Conservation (phyloP, 2,797 vertebrate species). For the Spondyliosoma cantharus region DNA sequence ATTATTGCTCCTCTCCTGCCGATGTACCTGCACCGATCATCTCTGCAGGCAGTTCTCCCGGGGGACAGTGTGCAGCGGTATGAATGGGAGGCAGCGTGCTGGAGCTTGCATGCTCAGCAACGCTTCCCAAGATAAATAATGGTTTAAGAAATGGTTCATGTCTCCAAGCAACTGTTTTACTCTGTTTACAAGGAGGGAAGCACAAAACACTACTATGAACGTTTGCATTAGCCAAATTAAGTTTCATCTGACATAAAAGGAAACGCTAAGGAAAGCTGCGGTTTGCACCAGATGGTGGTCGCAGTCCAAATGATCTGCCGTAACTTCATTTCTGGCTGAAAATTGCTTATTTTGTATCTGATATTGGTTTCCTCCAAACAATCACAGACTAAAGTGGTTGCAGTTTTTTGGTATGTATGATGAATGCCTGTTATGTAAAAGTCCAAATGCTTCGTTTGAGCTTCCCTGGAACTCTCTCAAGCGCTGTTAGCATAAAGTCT, state of each 20-base stretch:
- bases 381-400: conserved; percentile 14
- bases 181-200: conserved; percentile 45
- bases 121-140: conserved; percentile 54
- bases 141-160: conserved; percentile 52
- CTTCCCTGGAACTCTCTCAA: conserved; percentile 32
- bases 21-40: conserved; percentile 12
- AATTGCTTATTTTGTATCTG: conserved; percentile 19
- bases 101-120: conserved; percentile 55
- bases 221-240: conserved; percentile 31
- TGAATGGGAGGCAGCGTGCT: conserved; percentile 12
- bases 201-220: conserved; percentile 23
- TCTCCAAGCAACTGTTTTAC: conserved; percentile 57
- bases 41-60: neutral
- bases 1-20: too few relatives aligned
- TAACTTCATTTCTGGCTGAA: conserved; percentile 10
- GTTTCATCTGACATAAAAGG: conserved; percentile 40
- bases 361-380: conserved; percentile 1
- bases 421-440: conserved; percentile 14
- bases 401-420: conserved; percentile 1
- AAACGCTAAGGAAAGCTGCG: conserved; percentile 8
- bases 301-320: neutral
- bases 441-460: conserved; percentile 17
- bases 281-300: neutral
- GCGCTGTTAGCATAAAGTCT: conserved; percentile 31
- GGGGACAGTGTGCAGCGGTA: neutral